These are phyloP conservation scores for Apteryx owenii DNA, from an alignment of 2,113 vertebrate species.

Conservation along the genomic window DNA sequence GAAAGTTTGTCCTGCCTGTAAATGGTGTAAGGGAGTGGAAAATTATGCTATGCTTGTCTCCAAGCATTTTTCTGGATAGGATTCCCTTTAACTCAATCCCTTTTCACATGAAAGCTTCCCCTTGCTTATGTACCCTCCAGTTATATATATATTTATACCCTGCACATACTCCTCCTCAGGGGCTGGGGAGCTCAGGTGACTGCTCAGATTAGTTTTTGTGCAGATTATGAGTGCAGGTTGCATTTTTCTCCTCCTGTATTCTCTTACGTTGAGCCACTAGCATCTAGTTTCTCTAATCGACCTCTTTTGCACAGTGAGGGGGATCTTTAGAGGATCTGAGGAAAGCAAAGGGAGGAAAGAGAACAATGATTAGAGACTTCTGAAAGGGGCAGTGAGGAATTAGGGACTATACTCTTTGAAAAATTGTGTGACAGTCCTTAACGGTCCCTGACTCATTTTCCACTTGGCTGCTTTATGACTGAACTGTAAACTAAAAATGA, in stretches of 20 bases:
- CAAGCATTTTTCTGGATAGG: neutral
- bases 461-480: constrained; percentile 83
- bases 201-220: neutral
- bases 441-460: constrained; percentile 82
- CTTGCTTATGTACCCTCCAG: neutral
- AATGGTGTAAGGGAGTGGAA: neutral
- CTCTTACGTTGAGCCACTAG: neutral
- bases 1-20: neutral
- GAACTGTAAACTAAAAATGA: constrained; percentile 87
- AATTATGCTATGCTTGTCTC: neutral
- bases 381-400: constrained; percentile 69
- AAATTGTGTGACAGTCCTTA: constrained; percentile 72
- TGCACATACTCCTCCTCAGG: fast-evolving
- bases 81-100: neutral
- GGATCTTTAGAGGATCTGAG: constrained; percentile 53
- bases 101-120: neutral
- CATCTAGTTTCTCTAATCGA: constrained; percentile 15
- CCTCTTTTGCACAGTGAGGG: constrained; percentile 19
- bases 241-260: neutral
- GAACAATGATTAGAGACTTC: constrained; percentile 68
- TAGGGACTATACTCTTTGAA: constrained; percentile 71
- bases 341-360: constrained; percentile 42
- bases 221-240: neutral
- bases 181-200: neutral
- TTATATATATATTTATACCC: neutral